Base-by-base conservation (phyloP, 1,140 invertebrate species). In the Euborellia annulipes region DNA sequence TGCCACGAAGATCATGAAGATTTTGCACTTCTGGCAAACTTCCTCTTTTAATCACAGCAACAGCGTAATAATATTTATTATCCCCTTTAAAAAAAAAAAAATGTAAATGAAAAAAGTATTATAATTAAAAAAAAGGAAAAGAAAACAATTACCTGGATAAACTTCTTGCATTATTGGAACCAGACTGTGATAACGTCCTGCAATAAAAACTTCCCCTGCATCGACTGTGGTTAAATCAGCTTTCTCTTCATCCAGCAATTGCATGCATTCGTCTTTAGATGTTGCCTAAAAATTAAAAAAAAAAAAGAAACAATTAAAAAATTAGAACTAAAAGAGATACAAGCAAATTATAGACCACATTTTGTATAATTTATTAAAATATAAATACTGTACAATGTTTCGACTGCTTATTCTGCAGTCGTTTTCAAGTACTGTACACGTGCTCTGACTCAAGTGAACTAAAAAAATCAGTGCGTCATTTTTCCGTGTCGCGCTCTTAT, bases 181-280 rank as follows among this genome's bases (percentile, higher is more conserved):
- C 40, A 96, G 71, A 60, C 88, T 93, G 62, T 94, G 85, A 59
- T 89, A 93, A 39, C 89, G 67, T 1, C 92, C 92, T 39, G 80
- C 91, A 30, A 87, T 74, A 64, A 92, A 96, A 11, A 93, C 79
- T 68, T 95, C 85, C 17, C 92, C 92, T 30, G 92, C 78, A 67
- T 97, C 92, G 4, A 96, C 58, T 1, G 78, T 78, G 9, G 91
- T 85, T 23, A 96, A 63, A 38, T 95, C 84, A 0, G 82, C 90
- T 53, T 78, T 69, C 54, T 82, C 78, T 21, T 75, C 63, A 60
- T 88, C 83, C 20, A 90, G 62, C 55, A 75, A 62, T 37, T 68
- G 62, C 76, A 89, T 89, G 56, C 86, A 90, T 58, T 86, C 83
- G 57, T 87, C 82, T 56, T 80, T 82, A 49, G 77, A 81, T 52